These are phyloP conservation scores for Thamnophis elegans DNA, from an alignment of 2,797 vertebrate genomes.

Conservation along the genomic window DNA sequence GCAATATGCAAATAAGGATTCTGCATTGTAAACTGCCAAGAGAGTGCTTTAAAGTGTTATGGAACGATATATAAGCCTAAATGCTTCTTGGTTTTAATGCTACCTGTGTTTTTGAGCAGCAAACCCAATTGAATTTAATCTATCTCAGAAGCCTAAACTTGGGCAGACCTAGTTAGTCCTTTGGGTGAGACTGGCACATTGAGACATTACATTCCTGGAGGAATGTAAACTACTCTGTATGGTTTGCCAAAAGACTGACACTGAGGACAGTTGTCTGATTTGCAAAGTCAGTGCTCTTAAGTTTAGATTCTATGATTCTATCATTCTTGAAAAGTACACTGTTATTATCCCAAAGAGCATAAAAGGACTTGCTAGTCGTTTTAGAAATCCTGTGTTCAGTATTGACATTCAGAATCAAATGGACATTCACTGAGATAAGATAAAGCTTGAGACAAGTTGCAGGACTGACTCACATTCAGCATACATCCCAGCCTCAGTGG, in stretches of 20 bases:
- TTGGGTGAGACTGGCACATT: background rate
- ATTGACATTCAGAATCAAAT: conserved; percentile 43
- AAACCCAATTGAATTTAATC: background rate
- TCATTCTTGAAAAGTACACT: background rate
- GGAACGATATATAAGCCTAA: background rate
- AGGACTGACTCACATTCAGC: background rate
- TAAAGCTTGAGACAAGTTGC: background rate
- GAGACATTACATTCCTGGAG: background rate
- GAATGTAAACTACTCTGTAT: background rate
- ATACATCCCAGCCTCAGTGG: background rate
- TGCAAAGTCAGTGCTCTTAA: background rate
- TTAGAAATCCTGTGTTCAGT: background rate
- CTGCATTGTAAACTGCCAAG: background rate
- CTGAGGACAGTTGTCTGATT: background rate
- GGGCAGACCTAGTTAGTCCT: background rate
- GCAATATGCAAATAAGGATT: background rate
- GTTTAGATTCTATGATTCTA: background rate
- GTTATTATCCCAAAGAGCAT: background rate
- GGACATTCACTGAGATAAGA: background rate
- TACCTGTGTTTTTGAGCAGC: background rate
- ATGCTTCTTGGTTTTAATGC: background rate
- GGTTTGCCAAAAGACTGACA: background rate
- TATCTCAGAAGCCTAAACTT: background rate
- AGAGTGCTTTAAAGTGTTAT: background rate
- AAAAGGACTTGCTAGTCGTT: background rate